phyloP scores from a whole-genome alignment of 2,797 vertebrate species.

The Capromys pilorides region DNA sequence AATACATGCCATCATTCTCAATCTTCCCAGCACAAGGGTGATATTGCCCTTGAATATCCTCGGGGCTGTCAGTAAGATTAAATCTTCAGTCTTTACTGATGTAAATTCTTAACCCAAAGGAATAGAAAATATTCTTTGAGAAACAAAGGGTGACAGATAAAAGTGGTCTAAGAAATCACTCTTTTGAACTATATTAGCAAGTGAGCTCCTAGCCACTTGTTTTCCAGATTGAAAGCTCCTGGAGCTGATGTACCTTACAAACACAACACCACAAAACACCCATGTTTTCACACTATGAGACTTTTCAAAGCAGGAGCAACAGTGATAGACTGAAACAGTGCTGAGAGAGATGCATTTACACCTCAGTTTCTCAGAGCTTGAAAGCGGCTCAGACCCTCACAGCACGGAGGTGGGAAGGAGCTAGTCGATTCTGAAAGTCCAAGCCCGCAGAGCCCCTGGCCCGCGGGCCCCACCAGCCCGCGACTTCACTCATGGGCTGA shows the following conservation, averaged over 20 bases:
- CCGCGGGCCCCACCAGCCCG: too few relatives aligned
- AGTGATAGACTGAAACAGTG: neutral
- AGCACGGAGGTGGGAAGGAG: neutral
- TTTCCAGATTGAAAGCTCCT: constrained; percentile 36
- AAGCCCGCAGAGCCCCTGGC: neutral
- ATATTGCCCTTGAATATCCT: constrained; percentile 69
- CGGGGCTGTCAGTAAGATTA: constrained; percentile 65
- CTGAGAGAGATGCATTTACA: neutral
- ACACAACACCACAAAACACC: constrained; percentile 12
- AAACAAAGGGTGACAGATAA: constrained; percentile 70
- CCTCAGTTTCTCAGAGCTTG: neutral
- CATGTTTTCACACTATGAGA: constrained; percentile 5
- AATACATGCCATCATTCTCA: constrained; percentile 66
- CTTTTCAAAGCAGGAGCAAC: neutral
- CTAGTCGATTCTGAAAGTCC: neutral
- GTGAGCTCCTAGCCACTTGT: constrained; percentile 41
- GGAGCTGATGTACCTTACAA: constrained; percentile 2
- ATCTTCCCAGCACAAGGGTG: neutral
- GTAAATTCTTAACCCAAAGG: constrained; percentile 68
- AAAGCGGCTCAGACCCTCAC: neutral
- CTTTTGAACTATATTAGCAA: constrained; percentile 52
- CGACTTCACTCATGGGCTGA: neutral
- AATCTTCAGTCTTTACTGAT: constrained; percentile 69
- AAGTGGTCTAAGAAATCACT: constrained; percentile 66
- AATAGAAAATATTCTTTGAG: constrained; percentile 57